These are phyloP conservation scores for Arctopsyche grandis DNA, from an alignment of 1,140 invertebrate species.

Conservation along the genomic window DNA sequence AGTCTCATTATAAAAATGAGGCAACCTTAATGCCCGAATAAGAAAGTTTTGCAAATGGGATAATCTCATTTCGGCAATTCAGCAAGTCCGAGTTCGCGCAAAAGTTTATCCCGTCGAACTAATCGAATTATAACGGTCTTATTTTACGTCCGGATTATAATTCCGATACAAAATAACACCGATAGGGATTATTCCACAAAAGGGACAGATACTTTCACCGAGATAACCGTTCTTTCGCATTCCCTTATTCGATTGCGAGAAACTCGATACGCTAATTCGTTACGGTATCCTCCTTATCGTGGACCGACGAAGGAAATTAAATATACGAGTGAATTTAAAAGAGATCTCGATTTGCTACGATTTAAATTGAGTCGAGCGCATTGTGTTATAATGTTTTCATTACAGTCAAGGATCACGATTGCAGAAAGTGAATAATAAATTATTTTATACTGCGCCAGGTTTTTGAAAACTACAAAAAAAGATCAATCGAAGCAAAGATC, in stretches of 20 bases:
- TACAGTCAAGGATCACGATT: neutral
- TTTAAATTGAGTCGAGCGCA: no score
- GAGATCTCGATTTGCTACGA: no score
- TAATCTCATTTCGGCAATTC: slow-evolving; percentile 20
- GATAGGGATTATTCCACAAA: neutral
- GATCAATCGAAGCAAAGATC: neutral
- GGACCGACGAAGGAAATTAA: no score
- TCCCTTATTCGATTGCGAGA: no score
- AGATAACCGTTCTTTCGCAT: no score
- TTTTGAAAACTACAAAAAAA: neutral
- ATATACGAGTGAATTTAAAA: no score
- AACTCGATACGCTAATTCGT: no score
- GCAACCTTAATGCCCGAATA: neutral
- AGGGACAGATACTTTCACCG: neutral
- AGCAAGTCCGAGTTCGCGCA: neutral
- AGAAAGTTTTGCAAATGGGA: slow-evolving; percentile 4
- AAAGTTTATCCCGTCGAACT: neutral
- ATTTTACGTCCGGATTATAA: slow-evolving; percentile 1
- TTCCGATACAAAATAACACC: slow-evolving; percentile 7
- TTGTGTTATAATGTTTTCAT: no score
- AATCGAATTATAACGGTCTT: slow-evolving; percentile 22
- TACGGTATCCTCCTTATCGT: no score
- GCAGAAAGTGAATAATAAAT: neutral
- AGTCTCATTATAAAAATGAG: slow-evolving; percentile 2
- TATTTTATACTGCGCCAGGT: neutral